A percentile compares a stretch with the other conserved stretches of the same genome.
Evolutionary conservation across 2,113 vertebrate species (phyloP).

Genomic region (Pogona vitticeps): DNA sequence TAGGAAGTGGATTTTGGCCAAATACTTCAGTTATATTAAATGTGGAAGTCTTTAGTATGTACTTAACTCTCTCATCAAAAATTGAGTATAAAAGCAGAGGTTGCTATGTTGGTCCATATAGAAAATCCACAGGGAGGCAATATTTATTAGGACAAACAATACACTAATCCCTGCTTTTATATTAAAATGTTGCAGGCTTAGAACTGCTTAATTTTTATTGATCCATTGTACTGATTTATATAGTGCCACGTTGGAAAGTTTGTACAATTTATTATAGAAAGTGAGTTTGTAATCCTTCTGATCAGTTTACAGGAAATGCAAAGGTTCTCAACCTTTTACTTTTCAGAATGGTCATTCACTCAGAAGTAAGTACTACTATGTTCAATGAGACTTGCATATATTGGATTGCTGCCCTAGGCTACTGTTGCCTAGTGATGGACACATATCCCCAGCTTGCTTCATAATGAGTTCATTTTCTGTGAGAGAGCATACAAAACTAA

Average conservation of each 20-base stretch:
- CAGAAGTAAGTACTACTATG: neutral
- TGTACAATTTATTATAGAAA: neutral
- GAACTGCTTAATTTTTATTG: neutral
- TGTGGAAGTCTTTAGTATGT: neutral
- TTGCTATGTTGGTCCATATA: no score
- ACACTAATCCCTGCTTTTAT: no score
- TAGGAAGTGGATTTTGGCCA: neutral
- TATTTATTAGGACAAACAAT: no score
- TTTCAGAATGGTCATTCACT: neutral
- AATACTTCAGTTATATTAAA: neutral
- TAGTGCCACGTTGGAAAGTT: neutral
- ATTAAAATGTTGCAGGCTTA: neutral
- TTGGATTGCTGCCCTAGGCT: neutral
- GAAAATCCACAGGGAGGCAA: no score
- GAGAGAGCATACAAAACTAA: neutral
- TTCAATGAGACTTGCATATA: neutral
- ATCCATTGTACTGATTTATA: neutral
- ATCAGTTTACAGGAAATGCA: neutral
- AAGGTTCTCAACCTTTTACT: neutral
- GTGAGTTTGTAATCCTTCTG: neutral
- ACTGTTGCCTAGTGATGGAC: neutral
- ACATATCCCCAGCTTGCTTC: neutral
- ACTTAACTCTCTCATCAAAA: neutral
- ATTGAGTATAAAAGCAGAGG: no score
- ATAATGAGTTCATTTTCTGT: neutral